Evolutionary conservation across 2,113 vertebrate genomes (phyloP).

Genomic region (Nothobranchius furzeri): DNA sequence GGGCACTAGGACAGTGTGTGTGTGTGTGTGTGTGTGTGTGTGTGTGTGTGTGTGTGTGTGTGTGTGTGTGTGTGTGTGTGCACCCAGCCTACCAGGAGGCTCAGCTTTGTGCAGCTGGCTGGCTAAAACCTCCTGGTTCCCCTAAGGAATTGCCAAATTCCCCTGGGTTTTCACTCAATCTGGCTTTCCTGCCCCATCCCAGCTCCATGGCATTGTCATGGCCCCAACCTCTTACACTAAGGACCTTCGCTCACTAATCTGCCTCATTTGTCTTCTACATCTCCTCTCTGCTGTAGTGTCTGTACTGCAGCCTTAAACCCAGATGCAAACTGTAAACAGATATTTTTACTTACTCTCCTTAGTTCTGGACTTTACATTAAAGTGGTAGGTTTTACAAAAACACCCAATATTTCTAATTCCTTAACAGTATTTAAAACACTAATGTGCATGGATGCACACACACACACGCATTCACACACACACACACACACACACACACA

Average conservation of each 20-base stretch:
- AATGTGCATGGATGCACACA: no score
- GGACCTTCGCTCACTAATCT: constrained; percentile 1
- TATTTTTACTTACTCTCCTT: neutral
- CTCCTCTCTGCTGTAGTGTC: neutral
- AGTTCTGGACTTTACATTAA: constrained; percentile 1
- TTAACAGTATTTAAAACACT: constrained; percentile 29
- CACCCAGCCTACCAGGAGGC: constrained; percentile 71
- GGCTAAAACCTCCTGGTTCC: constrained; percentile 65
- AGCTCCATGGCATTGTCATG: constrained; percentile 34
- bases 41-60: constrained; percentile 19
- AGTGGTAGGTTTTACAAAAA: constrained; percentile 7
- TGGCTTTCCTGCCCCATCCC: constrained; percentile 54
- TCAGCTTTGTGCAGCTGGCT: constrained; percentile 79
- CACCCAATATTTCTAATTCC: constrained; percentile 9
- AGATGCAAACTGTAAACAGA: constrained; percentile 16
- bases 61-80: constrained; percentile 23
- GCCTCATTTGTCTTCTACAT: neutral
- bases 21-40: constrained; percentile 15
- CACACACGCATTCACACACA: no score
- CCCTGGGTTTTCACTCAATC: constrained; percentile 68
- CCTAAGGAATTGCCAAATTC: constrained; percentile 66
- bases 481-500: no score
- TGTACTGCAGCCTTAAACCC: constrained; percentile 23
- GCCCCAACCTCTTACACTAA: constrained; percentile 20
- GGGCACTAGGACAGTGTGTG: constrained; percentile 63